Evolutionary conservation across 30 jellyfish, hydroid and myxozoan species (phyloP), one percentile per base, ranked within the genome.

Genomic region (Hydractinia symbiolongicarpus): DNA sequence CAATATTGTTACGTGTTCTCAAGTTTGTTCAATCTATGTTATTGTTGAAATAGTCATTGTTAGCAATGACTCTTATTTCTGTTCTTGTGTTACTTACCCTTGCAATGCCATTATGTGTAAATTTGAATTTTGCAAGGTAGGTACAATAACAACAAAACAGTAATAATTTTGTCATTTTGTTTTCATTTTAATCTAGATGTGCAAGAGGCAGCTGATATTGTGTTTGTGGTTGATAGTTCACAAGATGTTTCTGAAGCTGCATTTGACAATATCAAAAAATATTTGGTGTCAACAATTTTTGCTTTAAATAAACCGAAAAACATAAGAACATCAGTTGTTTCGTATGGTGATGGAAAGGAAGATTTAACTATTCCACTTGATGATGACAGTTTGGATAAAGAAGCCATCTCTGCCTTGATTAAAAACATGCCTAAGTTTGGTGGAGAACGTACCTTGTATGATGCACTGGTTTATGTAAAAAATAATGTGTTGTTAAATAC

Each of bases 281-380:
- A 50, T 55, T 20, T 74, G 14, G 15, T 49, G 54, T 14, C 83
- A 30, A 49, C 15, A 50, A 9, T 15, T 17, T 49, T 3, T 9
- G 54, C 68, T 74, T 17, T 30, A 30, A 30, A 30, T 30, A 30
- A 49, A 44, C 49, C 20, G 58, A 55, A 67, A 74, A 74, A 74
- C 13, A 9, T 58, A 5, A 74, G 83, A 74, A 13, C 54, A 50
- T 66, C 69, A 30, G 40, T 74, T 50, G 67, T 74, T 74, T 49
- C 40, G 20, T 74, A 51, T 74, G 83, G 83, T 10, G 61, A 50
- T 10, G 54, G 54, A 74, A 74, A 53, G 13, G 83, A 49, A 8
- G 40, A 53, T n/a, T 16, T 49, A 74, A 21, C 54, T 13, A 30
- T 50, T 49, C 13, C 83, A 6, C 40, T 74, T 44, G 83, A 74